These are phyloP conservation scores for Rhea americana DNA, from an alignment of 2,113 vertebrate species.

Conservation along the genomic window DNA sequence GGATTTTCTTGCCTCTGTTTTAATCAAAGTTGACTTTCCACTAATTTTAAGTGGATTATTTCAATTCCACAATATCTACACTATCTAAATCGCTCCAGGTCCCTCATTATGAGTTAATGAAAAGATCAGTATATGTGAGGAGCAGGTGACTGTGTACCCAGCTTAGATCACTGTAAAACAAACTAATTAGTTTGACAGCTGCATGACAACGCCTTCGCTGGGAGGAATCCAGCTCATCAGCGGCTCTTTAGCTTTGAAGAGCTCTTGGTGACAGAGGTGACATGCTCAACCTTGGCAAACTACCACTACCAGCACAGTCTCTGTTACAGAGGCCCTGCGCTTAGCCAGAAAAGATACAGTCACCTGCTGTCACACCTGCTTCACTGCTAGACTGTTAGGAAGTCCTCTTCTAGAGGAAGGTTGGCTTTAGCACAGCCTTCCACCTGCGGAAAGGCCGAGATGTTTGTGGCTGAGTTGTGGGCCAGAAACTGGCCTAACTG, in stretches of 20 bases:
- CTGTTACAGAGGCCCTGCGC: not conserved
- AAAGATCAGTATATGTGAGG: not conserved
- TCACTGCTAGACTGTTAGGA: not conserved
- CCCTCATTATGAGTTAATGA: not conserved
- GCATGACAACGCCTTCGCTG: not conserved
- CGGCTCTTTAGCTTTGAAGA: not conserved
- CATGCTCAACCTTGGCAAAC: not conserved
- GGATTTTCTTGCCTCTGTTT: not conserved
- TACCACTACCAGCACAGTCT: accelerated
- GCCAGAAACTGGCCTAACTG: not conserved
- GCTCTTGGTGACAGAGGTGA: not conserved
- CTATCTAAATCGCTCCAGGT: not conserved
- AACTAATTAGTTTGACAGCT: not conserved
- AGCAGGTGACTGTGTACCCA: not conserved
- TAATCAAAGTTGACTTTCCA: not conserved
- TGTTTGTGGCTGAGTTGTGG: not conserved
- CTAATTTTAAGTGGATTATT: not conserved
- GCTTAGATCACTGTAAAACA: not conserved
- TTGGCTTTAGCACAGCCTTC: not conserved
- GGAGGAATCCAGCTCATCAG: not conserved
- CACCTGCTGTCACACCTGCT: not conserved
- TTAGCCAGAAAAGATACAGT: not conserved
- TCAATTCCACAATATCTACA: not conserved
- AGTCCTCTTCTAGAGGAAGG: not conserved
- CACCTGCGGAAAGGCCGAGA: not conserved